Evolutionary conservation across 2,113 vertebrate species (phyloP).

Genomic region (Xenopus laevis): DNA sequence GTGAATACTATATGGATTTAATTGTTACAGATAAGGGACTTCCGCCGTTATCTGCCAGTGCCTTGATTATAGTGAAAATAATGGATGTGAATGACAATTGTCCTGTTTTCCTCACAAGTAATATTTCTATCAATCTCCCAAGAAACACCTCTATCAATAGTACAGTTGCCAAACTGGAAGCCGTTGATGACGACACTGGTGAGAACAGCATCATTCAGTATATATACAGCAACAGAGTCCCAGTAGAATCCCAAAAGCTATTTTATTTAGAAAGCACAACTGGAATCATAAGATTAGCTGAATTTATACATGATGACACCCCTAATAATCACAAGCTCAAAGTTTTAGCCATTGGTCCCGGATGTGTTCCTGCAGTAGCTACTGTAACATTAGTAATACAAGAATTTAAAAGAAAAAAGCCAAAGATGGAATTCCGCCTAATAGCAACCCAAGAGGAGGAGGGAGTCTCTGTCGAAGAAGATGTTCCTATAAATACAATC

Average conservation of each 20-base stretch:
- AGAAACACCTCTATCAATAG: conserved; percentile 3
- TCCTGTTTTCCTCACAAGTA: conserved; percentile 1
- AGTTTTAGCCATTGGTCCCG: conserved; percentile 19
- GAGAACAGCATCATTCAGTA: conserved; percentile 27
- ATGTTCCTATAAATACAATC: conserved; percentile 15
- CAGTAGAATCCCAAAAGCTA: conserved; percentile 1
- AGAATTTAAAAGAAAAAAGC: conserved; percentile 8
- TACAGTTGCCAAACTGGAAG: conserved; percentile 17
- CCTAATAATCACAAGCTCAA: conserved; percentile 5
- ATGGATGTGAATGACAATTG: conserved; percentile 34
- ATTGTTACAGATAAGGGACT: conserved; percentile 16
- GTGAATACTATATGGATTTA: conserved; percentile 21
- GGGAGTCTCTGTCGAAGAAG: conserved; percentile 19
- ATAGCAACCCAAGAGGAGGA: conserved; percentile 4
- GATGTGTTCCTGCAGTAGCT: conserved; percentile 26
- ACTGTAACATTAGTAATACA: conserved; percentile 1
- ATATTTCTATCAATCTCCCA: conserved; percentile 5
- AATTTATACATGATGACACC: background rate
- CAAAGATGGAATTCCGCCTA: conserved; percentile 26
- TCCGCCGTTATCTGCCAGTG: conserved; percentile 21
- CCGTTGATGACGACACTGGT: conserved; percentile 18
- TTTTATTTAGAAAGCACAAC: conserved; percentile 10
- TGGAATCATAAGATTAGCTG: conserved; percentile 6
- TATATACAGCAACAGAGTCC: conserved; percentile 24
- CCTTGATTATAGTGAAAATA: conserved; percentile 8